Base-by-base conservation (phyloP, 2,888 invertebrate species). In the Lomographa bimaculata region DNA sequence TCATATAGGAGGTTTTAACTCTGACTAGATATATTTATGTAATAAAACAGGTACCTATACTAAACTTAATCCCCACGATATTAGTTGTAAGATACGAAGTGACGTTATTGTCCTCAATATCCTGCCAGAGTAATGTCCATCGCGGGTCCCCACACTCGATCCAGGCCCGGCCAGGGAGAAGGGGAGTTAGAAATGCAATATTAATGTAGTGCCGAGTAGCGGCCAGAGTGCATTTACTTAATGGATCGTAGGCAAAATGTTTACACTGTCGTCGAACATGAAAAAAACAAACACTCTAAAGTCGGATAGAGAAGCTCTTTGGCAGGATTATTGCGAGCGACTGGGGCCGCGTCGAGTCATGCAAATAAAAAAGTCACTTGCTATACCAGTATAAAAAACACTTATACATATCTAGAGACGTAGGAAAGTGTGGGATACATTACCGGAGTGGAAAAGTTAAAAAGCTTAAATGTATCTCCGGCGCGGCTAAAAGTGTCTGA, bases 111-210 rank as follows among this genome's bases (percentile, higher is more conserved):
- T 49, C 19, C 36, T 33, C 36, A 19, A 45, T 24, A 39, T 34
- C 32, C 44, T 20, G 23, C 20, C 11, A 25, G 29, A 32, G 42
- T 46, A 61, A 70, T 71, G 68, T 60, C 64, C 69, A 68, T 60
- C 51, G 67, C 60, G 65, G 64, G 57, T 57, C 56, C 46, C n/a
- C n/a, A n/a, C n/a, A n/a, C n/a, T n/a, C 59, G 62, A 64, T 56
- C 57, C 28, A 10, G 7, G 50, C 51, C 55, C 39, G 55, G 55
- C 50, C 56, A 46, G 54, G 57, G 61, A 56, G 57, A 54, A 52
- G 63, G 59, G 71, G 70, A 67, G 71, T 79, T 85, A 87, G 87
- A 90, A 90, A 90, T 91, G 90, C 90, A 91, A 91, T 91, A 91
- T 91, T 91, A 91, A 91, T 91, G 91, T 89, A 89, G 74, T 75